These are phyloP conservation scores for Abscondita cerata DNA, from an alignment of 2,888 invertebrate genomes.

Conservation along the genomic window DNA sequence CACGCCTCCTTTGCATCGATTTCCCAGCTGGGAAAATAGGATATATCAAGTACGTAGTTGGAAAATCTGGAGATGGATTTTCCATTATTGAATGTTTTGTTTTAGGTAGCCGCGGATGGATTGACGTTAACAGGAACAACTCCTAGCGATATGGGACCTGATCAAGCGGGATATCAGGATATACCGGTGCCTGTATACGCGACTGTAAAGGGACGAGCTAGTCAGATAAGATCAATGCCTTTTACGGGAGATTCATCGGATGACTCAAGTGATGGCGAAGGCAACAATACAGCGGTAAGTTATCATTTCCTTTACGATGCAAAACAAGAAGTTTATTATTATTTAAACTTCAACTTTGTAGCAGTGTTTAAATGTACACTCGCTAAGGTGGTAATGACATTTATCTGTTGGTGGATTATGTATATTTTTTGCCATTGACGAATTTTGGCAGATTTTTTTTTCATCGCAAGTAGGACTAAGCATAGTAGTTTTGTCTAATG, in stretches of 20 bases:
- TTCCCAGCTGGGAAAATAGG: slow-evolving; percentile 86
- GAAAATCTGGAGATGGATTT: not conserved
- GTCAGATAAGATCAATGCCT: slow-evolving; percentile 95
- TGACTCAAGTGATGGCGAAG: slow-evolving; percentile 94
- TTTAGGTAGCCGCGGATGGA: slow-evolving; percentile 64
- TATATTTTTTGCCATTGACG: too few relatives aligned
- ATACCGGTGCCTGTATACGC: slow-evolving; percentile 95
- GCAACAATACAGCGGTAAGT: slow-evolving; percentile 58
- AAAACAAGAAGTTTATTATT: too few relatives aligned
- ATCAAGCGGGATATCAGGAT: slow-evolving; percentile 82
- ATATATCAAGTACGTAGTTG: slow-evolving; percentile 79
- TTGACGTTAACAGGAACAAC: slow-evolving; percentile 58
- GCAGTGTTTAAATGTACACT: too few relatives aligned
- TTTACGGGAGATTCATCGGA: slow-evolving; percentile 95
- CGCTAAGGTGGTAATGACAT: too few relatives aligned
- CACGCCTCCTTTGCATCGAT: slow-evolving; percentile 89
- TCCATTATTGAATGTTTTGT: not conserved
- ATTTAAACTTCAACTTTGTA: too few relatives aligned
- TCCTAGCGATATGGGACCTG: slow-evolving; percentile 56
- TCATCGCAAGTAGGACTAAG: too few relatives aligned
- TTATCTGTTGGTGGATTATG: too few relatives aligned
- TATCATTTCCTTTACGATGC: too few relatives aligned
- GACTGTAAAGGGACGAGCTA: slow-evolving; percentile 94
- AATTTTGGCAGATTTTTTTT: too few relatives aligned
- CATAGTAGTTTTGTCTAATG: too few relatives aligned